phyloP scores from a whole-genome alignment of 1,140 invertebrate genomes.

The Scaptomyza hsui region DNA sequence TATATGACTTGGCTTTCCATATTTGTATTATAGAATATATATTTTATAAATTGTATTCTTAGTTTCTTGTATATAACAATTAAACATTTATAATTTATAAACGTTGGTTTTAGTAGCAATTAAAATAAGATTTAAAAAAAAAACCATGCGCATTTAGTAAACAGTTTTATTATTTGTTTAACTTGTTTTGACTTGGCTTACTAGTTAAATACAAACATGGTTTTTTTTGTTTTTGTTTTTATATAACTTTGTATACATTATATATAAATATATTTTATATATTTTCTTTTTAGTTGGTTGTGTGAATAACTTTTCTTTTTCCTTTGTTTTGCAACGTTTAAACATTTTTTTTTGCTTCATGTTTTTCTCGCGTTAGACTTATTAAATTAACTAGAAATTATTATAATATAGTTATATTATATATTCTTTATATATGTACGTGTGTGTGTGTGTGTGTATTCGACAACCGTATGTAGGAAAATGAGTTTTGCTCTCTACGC shows the following conservation, averaged over 20 bases:
- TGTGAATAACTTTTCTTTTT: slow-evolving; percentile 59
- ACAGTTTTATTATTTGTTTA: slow-evolving; percentile 32
- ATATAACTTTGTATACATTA: slow-evolving; percentile 58
- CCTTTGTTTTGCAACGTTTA: slow-evolving; percentile 12
- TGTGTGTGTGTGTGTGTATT: slow-evolving; percentile 34
- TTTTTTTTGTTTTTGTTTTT: slow-evolving; percentile 43
- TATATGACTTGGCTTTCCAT: slow-evolving; percentile 35
- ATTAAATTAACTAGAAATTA: slow-evolving; percentile 62
- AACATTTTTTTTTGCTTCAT: slow-evolving; percentile 19
- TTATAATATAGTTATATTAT: slow-evolving; percentile 43
- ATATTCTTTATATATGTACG: slow-evolving; percentile 36
- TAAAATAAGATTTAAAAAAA: slow-evolving; percentile 32
- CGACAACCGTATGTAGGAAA: slow-evolving; percentile 62
- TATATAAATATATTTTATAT: slow-evolving; percentile 74
- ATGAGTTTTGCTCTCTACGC: slow-evolving; percentile 38
- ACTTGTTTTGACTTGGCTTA: slow-evolving; percentile 74
- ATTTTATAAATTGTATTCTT: slow-evolving; percentile 33
- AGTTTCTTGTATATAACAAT: slow-evolving; percentile 50
- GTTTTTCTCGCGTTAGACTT: slow-evolving; percentile 48
- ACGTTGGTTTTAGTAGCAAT: slow-evolving; percentile 41
- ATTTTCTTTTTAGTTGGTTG: slow-evolving; percentile 45
- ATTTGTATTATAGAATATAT: slow-evolving; percentile 30
- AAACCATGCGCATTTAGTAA: slow-evolving; percentile 46
- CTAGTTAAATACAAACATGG: slow-evolving; percentile 73
- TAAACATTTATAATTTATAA: slow-evolving; percentile 53